A percentile compares a stretch with the other conserved stretches of the same genome.
phyloP scores from a whole-genome alignment of 1,140 invertebrate genomes.

The Aphelenchoides avenae region DNA sequence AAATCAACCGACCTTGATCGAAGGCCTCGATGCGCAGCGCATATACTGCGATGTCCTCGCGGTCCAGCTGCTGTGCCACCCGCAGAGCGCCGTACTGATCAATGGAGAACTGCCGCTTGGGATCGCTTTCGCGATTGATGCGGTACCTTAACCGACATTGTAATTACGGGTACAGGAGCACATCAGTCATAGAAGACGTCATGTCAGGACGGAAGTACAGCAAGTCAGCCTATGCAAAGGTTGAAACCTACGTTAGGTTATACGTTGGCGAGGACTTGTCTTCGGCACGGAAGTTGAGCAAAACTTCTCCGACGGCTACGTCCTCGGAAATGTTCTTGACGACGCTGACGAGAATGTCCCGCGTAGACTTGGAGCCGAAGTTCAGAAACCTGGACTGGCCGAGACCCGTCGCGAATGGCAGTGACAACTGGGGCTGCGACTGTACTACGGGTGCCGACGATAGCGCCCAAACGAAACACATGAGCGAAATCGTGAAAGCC shows the following conservation, averaged over 20 bases:
- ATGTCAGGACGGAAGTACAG: background rate
- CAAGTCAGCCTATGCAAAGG: constrained; percentile 8
- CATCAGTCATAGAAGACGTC: background rate
- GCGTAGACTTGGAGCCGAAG: too few relatives aligned
- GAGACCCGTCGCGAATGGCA: too few relatives aligned
- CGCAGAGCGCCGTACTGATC: constrained; percentile 57
- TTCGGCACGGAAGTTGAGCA: constrained; percentile 55
- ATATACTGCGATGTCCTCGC: constrained; percentile 55
- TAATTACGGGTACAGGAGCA: background rate
- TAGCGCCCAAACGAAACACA: too few relatives aligned
- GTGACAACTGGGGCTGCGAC: too few relatives aligned
- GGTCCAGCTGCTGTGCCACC: constrained; percentile 49
- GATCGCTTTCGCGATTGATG: constrained; percentile 57
- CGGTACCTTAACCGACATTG: constrained; percentile 52
- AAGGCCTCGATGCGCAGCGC: constrained; percentile 53
- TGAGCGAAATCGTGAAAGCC: too few relatives aligned
- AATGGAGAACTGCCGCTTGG: constrained; percentile 58
- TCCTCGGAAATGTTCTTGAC: constrained; percentile 55
- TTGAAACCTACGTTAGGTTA: constrained; percentile 50
- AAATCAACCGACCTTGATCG: constrained; percentile 39
- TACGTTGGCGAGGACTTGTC: constrained; percentile 49
- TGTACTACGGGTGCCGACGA: too few relatives aligned
- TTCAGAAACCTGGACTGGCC: too few relatives aligned
- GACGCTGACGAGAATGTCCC: constrained; percentile 52
- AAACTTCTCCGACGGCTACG: constrained; percentile 44